phyloP scores from a whole-genome alignment of 2,113 vertebrate species.

The Ophiodon elongatus region DNA sequence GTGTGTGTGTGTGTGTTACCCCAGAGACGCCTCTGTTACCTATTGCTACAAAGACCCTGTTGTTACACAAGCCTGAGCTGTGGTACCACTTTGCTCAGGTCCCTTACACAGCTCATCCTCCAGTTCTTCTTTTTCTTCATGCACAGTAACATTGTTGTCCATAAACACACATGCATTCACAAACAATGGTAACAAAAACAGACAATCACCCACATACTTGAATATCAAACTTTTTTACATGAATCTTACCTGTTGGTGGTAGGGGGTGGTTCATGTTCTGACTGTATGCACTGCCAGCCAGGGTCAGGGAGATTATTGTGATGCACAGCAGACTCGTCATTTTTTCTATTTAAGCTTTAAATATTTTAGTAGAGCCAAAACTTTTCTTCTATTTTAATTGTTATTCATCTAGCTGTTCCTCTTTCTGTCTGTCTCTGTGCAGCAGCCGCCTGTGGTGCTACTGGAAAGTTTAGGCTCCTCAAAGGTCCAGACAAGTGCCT shows the following conservation, averaged over 20 bases:
- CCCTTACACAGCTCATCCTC: conserved; percentile 26
- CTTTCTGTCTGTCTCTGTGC: conserved; percentile 53
- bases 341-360: conserved; percentile 64
- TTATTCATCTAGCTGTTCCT: conserved; percentile 33
- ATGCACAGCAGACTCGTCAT: conserved; percentile 91
- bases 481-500: conserved; percentile 81
- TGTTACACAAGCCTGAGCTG: conserved; percentile 56
- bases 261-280: conserved; percentile 70
- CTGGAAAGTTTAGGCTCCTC: conserved; percentile 81
- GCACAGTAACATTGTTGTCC: neutral
- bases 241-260: conserved; percentile 88
- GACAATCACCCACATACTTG: neutral
- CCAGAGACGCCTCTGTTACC: conserved; percentile 66
- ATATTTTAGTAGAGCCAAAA: conserved; percentile 18
- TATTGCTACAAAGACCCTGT: conserved; percentile 61
- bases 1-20: conserved; percentile 54
- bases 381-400: conserved; percentile 32
- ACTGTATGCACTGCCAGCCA: conserved; percentile 88
- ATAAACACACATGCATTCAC: conserved; percentile 14
- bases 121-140: neutral
- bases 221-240: neutral
- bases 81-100: conserved; percentile 45
- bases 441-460: conserved; percentile 78
- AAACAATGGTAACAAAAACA: neutral
- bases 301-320: conserved; percentile 89